Percentiles rank a stretch among this genome's conserved stretches.
These are phyloP conservation scores for Arothron firmamentum DNA, from an alignment of 2,113 vertebrate species.

Conservation along the genomic window DNA sequence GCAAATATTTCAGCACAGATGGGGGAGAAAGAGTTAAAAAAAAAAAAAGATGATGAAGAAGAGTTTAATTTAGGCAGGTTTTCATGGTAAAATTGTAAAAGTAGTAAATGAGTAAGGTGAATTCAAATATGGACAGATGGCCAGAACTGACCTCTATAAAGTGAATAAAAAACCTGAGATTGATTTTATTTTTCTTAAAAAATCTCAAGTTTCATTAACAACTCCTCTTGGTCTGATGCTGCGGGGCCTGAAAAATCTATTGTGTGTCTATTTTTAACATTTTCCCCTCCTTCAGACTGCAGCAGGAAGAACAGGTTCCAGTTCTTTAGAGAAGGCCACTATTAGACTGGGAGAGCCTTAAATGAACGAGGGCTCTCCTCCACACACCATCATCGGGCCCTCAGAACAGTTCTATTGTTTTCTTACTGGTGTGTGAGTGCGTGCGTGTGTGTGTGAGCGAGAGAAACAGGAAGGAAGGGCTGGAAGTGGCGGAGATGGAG, in stretches of 20 bases:
- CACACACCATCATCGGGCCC: no score
- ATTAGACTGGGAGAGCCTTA: background rate
- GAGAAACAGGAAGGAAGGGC: conserved; percentile 25
- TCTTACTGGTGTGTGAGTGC: no score
- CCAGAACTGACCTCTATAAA: no score
- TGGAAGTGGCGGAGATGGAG: conserved; percentile 29
- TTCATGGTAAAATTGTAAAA: background rate
- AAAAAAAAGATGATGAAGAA: no score
- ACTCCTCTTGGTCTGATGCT: background rate
- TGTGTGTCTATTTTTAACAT: background rate
- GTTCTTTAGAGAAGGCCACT: background rate
- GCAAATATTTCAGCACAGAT: background rate
- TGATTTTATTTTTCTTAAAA: no score
- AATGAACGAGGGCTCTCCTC: no score
- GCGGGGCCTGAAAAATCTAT: background rate
- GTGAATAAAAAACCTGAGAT: no score
- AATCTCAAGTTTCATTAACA: no score
- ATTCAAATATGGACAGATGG: no score
- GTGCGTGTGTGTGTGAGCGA: background rate
- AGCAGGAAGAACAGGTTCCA: conserved; percentile 10
- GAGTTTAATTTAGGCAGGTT: no score
- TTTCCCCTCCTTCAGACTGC: background rate
- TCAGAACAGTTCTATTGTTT: no score
- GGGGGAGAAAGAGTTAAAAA: background rate
- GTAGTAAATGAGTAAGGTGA: no score